phyloP scores from a whole-genome alignment of 2,888 invertebrate species.

The Drosophila ustulata region DNA sequence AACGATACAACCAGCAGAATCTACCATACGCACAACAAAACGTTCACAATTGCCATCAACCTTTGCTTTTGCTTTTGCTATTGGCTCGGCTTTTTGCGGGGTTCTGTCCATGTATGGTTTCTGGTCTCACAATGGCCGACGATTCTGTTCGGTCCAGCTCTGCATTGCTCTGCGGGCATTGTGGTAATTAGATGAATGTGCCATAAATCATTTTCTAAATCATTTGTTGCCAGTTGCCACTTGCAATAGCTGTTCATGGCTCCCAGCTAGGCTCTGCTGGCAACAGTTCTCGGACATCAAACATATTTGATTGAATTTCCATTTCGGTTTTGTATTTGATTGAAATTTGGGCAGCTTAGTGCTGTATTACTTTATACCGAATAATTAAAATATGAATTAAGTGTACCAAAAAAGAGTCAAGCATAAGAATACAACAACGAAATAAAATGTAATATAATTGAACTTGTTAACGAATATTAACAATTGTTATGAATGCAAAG shows the following conservation, averaged over 20 bases:
- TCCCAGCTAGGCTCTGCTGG: neutral
- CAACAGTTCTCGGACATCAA: neutral
- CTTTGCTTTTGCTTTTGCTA: slow-evolving; percentile 27
- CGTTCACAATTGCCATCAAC: slow-evolving; percentile 70
- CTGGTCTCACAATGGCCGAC: slow-evolving; percentile 31
- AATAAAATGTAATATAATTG: no score
- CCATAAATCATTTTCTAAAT: slow-evolving; percentile 79
- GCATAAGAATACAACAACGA: neutral
- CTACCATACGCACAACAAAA: slow-evolving; percentile 46
- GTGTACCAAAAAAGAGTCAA: neutral
- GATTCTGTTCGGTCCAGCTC: slow-evolving; percentile 1
- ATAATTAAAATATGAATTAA: neutral
- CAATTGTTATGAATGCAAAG: no score
- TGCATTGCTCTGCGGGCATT: slow-evolving; percentile 56
- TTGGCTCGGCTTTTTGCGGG: slow-evolving; percentile 59
- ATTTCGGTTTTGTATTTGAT: slow-evolving; percentile 16
- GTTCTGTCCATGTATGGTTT: slow-evolving; percentile 28
- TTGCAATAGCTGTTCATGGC: slow-evolving; percentile 37
- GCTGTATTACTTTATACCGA: neutral
- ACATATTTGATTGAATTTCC: slow-evolving; percentile 39
- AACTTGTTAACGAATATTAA: no score
- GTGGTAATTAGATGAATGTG: slow-evolving; percentile 78
- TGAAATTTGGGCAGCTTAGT: neutral
- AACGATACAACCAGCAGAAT: slow-evolving; percentile 16
- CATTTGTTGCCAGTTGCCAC: slow-evolving; percentile 65